Evolutionary conservation across 2,888 invertebrate genomes (phyloP).

Genomic region (Ctenicera cuprea): DNA sequence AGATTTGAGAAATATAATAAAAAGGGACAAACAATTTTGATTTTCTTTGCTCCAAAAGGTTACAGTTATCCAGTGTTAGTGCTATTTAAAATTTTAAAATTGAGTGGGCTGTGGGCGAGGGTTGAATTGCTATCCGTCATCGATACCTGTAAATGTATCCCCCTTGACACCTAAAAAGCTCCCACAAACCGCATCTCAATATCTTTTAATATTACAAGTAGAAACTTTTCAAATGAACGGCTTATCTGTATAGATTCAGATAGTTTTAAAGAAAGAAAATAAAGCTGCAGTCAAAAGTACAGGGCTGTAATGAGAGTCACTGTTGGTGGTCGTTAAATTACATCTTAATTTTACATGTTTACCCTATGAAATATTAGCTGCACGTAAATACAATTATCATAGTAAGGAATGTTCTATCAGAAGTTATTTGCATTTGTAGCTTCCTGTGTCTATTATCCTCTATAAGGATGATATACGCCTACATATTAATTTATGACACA

Average conservation of each 20-base stretch:
- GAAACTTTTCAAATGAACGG: no score
- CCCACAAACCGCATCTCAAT: no score
- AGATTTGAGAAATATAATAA: no score
- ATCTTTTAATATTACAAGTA: not conserved
- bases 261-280: not conserved
- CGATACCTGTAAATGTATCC: no score
- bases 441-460: not conserved
- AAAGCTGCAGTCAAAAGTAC: not conserved
- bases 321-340: slow-evolving; percentile 6
- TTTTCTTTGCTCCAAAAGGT: no score
- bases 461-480: not conserved
- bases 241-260: no score
- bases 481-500: slow-evolving; percentile 7
- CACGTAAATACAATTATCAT: slow-evolving; percentile 3
- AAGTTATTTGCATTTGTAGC: slow-evolving; percentile 6
- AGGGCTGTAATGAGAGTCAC: not conserved
- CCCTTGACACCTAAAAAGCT: no score
- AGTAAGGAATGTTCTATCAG: not conserved
- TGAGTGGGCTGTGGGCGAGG: no score
- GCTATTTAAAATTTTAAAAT: no score
- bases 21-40: no score
- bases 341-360: not conserved
- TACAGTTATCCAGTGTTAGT: no score
- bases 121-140: no score
- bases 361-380: not conserved